Conservation (phyloP, 1,140 invertebrate species). For the Penaeus japonicus region DNA sequence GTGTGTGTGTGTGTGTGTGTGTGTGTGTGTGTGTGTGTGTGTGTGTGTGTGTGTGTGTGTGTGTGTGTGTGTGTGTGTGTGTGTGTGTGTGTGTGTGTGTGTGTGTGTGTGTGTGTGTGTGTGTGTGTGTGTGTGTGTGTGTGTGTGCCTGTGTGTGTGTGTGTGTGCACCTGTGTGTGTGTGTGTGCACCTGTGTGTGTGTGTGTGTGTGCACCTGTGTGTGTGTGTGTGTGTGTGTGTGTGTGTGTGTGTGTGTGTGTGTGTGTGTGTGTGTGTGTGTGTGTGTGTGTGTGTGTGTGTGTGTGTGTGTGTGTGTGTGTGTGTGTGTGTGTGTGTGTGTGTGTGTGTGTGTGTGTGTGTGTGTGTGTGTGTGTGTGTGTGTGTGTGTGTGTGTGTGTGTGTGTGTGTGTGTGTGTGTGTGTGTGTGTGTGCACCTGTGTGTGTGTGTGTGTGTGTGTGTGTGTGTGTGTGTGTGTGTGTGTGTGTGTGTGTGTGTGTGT, state of each 20-base stretch:
- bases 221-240: not conserved
- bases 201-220: not conserved
- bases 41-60: too few species aligned
- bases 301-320: not conserved
- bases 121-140: too few species aligned
- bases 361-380: conserved; percentile 16
- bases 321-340: not conserved
- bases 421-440: not conserved
- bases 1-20: too few species aligned
- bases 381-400: conserved; percentile 4
- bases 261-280: not conserved
- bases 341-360: conserved; percentile 18
- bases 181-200: too few species aligned
- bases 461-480: not conserved
- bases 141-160: too few species aligned
- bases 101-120: too few species aligned
- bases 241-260: not conserved
- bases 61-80: too few species aligned
- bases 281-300: not conserved
- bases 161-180: too few species aligned
- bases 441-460: not conserved
- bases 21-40: too few species aligned
- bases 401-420: not conserved
- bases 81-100: too few species aligned
- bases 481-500: too few species aligned